Evolutionary conservation across 2,888 invertebrate genomes (phyloP), one percentile per base, ranked within the genome.

Genomic region (Crepidodera aurea): DNA sequence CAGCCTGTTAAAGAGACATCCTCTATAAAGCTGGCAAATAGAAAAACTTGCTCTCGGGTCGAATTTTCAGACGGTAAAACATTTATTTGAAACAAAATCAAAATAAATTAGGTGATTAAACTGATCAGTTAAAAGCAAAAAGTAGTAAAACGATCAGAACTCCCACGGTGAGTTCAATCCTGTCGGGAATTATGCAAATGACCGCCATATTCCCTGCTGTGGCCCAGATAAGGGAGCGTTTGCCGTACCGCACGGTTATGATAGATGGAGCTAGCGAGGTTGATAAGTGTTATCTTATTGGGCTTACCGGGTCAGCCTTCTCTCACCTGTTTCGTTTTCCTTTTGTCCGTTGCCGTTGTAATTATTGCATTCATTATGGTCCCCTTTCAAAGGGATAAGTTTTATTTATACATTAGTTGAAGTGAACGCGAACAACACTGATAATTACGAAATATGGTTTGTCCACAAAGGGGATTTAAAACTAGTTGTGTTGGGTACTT

Each of bases 281-380:
- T 54, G 62, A 59, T 62, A 62, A 62, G 44, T 44, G 46, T 59
- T 59, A 62, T 62, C 62, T 54, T 54, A 54, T 40, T 32, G 32
- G 42, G 54, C 40, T 25, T 42, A 15, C 51, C 42, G 27, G 56
- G 62, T 62, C 54, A 59, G 62, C 42, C 32, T 19, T 56, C 44
- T 54, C 51, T 58, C 58, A 62, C 62, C 62, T 62, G 58, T 59
- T 62, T 59, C 37, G 32, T 61, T 56, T 56, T 40, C 42, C 25
- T 50, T 50, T 50, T 29, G 50, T 50, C n/a, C 25, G 27, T 50
- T 8, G 2, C 4, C 16, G 25, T 19, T 13, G 44, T 62, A 62
- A 62, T 62, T 57, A 62, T 56, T 56, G 46, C 56, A 57, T 62
- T 51, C 51, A 57, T 62, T 62, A 51, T 19, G 19, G 16, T 19